Conservation (phyloP, 2,888 invertebrate species). For the Strigamia maritima region DNA sequence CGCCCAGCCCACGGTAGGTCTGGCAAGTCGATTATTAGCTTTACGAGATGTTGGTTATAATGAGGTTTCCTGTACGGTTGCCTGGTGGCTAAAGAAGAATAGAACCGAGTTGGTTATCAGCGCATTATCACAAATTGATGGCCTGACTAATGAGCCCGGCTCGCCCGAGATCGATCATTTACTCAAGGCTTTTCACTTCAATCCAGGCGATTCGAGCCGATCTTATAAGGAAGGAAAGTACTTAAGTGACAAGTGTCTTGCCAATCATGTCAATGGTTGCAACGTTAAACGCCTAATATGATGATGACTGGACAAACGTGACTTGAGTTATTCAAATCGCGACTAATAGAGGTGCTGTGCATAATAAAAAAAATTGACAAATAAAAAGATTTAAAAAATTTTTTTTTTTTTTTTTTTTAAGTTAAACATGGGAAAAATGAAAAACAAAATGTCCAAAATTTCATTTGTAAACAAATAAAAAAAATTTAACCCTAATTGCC, state of each 20-base stretch:
- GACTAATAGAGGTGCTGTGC: neutral
- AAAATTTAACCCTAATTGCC: too few relatives aligned
- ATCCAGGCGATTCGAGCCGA: conserved; percentile 17
- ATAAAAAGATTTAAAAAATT: too few relatives aligned
- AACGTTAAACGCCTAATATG: neutral
- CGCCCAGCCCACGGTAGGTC: neutral
- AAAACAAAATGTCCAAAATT: too few relatives aligned
- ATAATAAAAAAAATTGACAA: too few relatives aligned
- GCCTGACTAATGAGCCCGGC: conserved; percentile 28
- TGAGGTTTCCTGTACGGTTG: conserved; percentile 26
- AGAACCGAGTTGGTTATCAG: conserved; percentile 18
- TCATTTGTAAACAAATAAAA: too few relatives aligned
- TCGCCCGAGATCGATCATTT: conserved; percentile 30
- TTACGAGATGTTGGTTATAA: conserved; percentile 12
- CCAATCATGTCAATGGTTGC: neutral
- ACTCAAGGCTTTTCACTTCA: conserved; percentile 25
- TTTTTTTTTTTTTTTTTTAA: too few relatives aligned
- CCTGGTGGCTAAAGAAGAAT: conserved; percentile 11
- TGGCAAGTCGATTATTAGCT: conserved; percentile 21
- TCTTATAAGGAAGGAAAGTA: neutral
- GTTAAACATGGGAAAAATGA: too few relatives aligned
- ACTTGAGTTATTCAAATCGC: neutral
- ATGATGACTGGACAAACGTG: conserved; percentile 28
- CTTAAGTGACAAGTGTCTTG: conserved; percentile 12
- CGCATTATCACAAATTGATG: conserved; percentile 34